A percentile compares a stretch with the other conserved stretches of the same genome.
These are phyloP conservation scores for Orussus abietinus DNA, from an alignment of 1,140 invertebrate genomes.

Conservation along the genomic window DNA sequence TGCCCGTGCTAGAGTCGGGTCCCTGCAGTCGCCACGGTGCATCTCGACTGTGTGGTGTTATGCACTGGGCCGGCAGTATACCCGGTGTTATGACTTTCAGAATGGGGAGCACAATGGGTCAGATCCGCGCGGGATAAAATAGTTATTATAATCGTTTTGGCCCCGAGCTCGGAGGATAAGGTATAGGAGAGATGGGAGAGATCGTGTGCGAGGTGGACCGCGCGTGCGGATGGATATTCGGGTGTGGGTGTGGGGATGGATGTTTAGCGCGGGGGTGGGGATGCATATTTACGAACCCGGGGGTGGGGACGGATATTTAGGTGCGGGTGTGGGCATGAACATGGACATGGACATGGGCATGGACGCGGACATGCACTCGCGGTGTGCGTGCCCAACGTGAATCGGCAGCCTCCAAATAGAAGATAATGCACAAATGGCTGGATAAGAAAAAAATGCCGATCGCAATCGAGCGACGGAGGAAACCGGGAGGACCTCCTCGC, in stretches of 20 bases:
- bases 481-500: too few species aligned
- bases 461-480: too few species aligned
- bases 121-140: slow-evolving; percentile 54
- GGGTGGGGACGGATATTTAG: too few species aligned
- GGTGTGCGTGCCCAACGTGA: slow-evolving; percentile 5
- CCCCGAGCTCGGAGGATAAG: slow-evolving; percentile 16
- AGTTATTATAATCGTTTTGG: slow-evolving; percentile 55
- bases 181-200: slow-evolving; percentile 5
- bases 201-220: neutral
- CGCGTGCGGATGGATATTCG: too few species aligned
- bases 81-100: slow-evolving; percentile 55
- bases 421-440: slow-evolving; percentile 32
- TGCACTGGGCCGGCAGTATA: too few species aligned
- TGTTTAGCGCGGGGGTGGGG: too few species aligned
- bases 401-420: slow-evolving; percentile 26
- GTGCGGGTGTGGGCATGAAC: slow-evolving; percentile 6
- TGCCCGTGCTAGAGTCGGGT: too few species aligned
- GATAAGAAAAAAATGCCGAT: slow-evolving; percentile 38
- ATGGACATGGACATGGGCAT: slow-evolving; percentile 11
- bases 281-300: too few species aligned
- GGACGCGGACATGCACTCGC: slow-evolving; percentile 14
- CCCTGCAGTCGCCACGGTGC: too few species aligned
- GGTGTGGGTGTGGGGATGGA: too few species aligned
- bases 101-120: slow-evolving; percentile 53
- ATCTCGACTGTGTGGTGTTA: too few species aligned